phyloP scores from a whole-genome alignment of 2,888 invertebrate species.

The Leistus spinibarbis region DNA sequence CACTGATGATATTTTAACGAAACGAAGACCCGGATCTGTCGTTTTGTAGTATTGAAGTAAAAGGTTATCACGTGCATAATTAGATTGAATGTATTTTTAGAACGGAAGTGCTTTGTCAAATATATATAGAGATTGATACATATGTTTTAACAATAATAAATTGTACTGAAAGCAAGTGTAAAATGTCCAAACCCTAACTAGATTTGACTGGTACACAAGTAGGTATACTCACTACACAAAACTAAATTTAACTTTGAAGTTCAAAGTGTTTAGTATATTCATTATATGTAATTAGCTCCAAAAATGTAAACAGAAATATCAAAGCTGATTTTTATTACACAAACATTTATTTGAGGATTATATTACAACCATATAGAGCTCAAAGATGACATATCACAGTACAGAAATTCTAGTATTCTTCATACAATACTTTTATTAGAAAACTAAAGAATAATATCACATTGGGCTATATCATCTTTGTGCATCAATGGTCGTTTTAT shows the following conservation, averaged over 20 bases:
- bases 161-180: not conserved
- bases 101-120: slow-evolving; percentile 32
- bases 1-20: no score
- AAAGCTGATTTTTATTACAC: no score
- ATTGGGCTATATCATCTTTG: no score
- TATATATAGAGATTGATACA: no score
- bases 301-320: slow-evolving; percentile 8
- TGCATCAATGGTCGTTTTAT: not conserved
- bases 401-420: no score
- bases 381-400: no score
- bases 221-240: slow-evolving; percentile 22
- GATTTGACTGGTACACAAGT: slow-evolving; percentile 3
- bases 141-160: slow-evolving; percentile 1
- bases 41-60: slow-evolving; percentile 11
- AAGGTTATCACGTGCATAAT: slow-evolving; percentile 28
- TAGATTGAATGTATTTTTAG: slow-evolving; percentile 23
- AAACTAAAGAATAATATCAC: no score
- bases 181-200: slow-evolving; percentile 3
- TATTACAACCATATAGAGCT: no score
- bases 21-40: slow-evolving; percentile 22
- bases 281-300: not conserved
- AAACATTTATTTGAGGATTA: no score
- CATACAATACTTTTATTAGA: no score
- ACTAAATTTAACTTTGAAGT: slow-evolving; percentile 35
- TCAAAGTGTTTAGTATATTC: slow-evolving; percentile 7